Evolutionary conservation across 1,140 invertebrate species (phyloP), one percentile per base, ranked within the genome.

Genomic region (Ptiloglossa arizonensis): DNA sequence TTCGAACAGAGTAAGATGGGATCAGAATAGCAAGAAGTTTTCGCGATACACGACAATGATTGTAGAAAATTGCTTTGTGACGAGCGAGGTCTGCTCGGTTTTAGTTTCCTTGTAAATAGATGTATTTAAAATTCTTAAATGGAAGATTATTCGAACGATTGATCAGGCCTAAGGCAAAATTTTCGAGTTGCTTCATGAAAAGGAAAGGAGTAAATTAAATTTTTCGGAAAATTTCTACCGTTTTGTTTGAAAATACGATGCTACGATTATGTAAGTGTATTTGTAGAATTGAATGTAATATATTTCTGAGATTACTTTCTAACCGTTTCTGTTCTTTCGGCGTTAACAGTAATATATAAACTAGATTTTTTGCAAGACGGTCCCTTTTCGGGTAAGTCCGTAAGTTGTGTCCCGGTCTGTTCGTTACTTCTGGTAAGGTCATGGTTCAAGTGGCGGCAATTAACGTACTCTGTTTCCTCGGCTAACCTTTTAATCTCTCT

Each of bases 401-500:
- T 17, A 19, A 70, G 64, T 52, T n/a, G 22, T 57, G 11, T 50
- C 44, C 50, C n/a, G 15, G 35, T 9, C 56, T 29, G 57, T 71
- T 71, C 22, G 66, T 76, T 15, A 35, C 29, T 63, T 67, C 66
- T 60, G 54, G 38, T 52, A 48, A 79, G 75, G 80, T 79, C 80
- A 62, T 41, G 75, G 75, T 81, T 81, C 75, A 81, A 81, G 68
- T 72, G 50, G 24, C 75, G 63, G 68, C 75, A 79, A 81, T 81
- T 81, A 81, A 81, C 76, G 80, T 81, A 79, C 75, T 57, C 32
- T 48, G 70, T 72, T 73, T 72, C 62, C 80, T 72, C 62, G 35
- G 59, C 52, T 74, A 79, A 82, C 77, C 80, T 82, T 82, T 82
- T 82, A 79, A 82, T 82, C 80, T 79, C 38, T 38, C 57, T 29